Conservation (phyloP, 2,113 vertebrate species). For the Hoplias malabaricus region DNA sequence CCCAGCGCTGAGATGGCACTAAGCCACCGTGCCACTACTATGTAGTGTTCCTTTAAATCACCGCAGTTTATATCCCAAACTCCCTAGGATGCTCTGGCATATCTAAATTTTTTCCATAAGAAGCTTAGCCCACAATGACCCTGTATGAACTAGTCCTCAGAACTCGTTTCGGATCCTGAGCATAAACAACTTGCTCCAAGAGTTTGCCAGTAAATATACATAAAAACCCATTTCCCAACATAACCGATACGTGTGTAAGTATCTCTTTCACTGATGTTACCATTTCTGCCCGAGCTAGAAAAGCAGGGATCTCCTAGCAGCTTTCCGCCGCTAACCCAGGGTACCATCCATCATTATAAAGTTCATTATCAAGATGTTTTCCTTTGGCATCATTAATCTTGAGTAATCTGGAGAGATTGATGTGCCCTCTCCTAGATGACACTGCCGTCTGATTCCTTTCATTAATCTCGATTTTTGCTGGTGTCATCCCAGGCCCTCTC, state of each 20-base stretch:
- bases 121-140: too few species aligned
- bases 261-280: slow-evolving; percentile 35
- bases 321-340: slow-evolving; percentile 73
- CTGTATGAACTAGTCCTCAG: too few species aligned
- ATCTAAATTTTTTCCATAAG: too few species aligned
- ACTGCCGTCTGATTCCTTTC: slow-evolving; percentile 75
- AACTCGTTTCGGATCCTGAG: too few species aligned
- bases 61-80: too few species aligned
- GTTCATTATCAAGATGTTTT: slow-evolving; percentile 82
- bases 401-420: slow-evolving; percentile 78
- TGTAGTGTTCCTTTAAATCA: too few species aligned
- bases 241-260: neutral
- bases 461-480: slow-evolving; percentile 84
- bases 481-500: slow-evolving; percentile 76
- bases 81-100: too few species aligned
- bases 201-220: slow-evolving; percentile 4
- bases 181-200: neutral
- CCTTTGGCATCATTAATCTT: slow-evolving; percentile 81
- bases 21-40: too few species aligned
- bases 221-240: slow-evolving; percentile 11
- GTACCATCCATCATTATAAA: slow-evolving; percentile 84
- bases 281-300: slow-evolving; percentile 37
- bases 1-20: too few species aligned
- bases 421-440: slow-evolving; percentile 74
- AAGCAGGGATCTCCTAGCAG: slow-evolving; percentile 51